phyloP scores from a whole-genome alignment of 2,888 invertebrate species.

The Cheilosia grossa region DNA sequence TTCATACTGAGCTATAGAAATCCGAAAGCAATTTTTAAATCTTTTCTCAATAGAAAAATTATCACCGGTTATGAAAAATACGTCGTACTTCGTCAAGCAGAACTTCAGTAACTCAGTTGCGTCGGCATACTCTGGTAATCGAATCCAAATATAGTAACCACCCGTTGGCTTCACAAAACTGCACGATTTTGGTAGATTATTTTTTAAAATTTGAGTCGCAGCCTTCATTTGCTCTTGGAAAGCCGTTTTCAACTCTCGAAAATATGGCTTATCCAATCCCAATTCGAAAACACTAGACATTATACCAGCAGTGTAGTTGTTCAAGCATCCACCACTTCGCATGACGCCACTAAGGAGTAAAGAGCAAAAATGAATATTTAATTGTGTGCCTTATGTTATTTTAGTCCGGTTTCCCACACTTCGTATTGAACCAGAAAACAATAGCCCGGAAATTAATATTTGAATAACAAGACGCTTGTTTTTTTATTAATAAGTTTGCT shows the following conservation, averaged over 20 bases:
- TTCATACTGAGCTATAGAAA: slow-evolving; percentile 84
- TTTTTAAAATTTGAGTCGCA: slow-evolving; percentile 82
- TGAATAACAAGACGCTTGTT: too few relatives aligned
- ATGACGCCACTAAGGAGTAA: slow-evolving; percentile 83
- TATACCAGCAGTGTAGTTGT: slow-evolving; percentile 85
- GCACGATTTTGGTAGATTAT: slow-evolving; percentile 83
- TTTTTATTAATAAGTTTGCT: too few relatives aligned
- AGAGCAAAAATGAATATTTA: neutral
- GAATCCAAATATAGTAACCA: slow-evolving; percentile 87
- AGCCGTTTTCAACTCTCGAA: slow-evolving; percentile 81
- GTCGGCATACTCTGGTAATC: slow-evolving; percentile 83
- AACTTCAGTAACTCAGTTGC: slow-evolving; percentile 82
- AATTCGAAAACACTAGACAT: slow-evolving; percentile 84
- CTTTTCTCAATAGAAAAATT: slow-evolving; percentile 82
- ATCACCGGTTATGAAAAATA: slow-evolving; percentile 83
- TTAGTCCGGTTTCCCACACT: too few relatives aligned
- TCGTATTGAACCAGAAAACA: too few relatives aligned
- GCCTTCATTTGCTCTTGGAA: slow-evolving; percentile 84
- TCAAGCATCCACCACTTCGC: slow-evolving; percentile 86
- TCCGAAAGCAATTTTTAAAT: slow-evolving; percentile 82
- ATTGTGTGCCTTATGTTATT: too few relatives aligned
- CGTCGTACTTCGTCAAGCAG: slow-evolving; percentile 82
- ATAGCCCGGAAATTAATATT: too few relatives aligned
- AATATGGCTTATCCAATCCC: slow-evolving; percentile 83
- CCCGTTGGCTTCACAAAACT: slow-evolving; percentile 83